These are phyloP conservation scores for Parus major DNA, from an alignment of 2,113 vertebrate genomes.

Conservation along the genomic window DNA sequence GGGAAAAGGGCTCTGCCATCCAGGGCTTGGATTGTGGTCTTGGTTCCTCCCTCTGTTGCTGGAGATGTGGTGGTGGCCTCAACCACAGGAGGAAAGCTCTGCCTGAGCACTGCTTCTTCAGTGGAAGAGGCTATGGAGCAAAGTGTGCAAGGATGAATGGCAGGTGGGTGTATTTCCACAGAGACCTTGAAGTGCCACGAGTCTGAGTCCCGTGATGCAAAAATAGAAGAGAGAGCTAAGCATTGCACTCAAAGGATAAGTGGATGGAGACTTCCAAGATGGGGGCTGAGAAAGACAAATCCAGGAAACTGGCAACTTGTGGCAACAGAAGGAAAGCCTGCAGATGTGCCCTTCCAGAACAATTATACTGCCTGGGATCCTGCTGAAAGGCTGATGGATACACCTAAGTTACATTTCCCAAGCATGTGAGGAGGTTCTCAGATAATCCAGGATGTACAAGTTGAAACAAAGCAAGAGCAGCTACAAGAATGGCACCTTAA, in stretches of 20 bases:
- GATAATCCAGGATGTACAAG: background rate
- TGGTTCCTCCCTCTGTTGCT: background rate
- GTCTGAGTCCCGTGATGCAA: background rate
- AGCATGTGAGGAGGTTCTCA: background rate
- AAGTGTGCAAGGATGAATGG: accelerated
- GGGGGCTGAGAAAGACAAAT: background rate
- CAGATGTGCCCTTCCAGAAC: background rate
- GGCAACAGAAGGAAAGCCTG: background rate
- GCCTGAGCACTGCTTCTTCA: background rate
- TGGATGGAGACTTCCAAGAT: background rate
- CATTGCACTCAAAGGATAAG: background rate
- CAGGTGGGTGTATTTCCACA: background rate
- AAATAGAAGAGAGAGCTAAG: background rate
- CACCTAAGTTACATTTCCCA: background rate
- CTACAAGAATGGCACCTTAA: background rate
- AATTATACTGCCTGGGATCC: background rate
- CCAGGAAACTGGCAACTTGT: background rate
- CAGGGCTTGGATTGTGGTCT: background rate
- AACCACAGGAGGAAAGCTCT: accelerated
- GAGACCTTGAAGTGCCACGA: background rate
- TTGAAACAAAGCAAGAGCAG: background rate
- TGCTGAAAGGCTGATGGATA: background rate
- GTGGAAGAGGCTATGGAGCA: background rate
- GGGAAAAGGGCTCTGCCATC: background rate
- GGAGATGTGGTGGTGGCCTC: background rate